Evolutionary conservation across 2,113 vertebrate genomes (phyloP), one percentile per base, ranked within the genome.

Genomic region (Amblyornis subalaris): DNA sequence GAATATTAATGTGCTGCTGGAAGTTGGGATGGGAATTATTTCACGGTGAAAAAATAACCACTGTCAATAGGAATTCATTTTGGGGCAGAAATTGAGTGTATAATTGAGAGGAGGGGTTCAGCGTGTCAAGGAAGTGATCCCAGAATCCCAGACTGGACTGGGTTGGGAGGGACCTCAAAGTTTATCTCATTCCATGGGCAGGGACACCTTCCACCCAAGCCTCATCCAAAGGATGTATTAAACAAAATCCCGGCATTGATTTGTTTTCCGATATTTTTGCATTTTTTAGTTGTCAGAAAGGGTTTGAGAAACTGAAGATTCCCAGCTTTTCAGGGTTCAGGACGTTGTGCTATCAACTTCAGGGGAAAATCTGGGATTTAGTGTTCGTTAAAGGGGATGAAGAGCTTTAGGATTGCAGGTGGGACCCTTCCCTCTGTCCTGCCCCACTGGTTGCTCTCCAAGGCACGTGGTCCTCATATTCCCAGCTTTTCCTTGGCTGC

Each of bases 401-500:
- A n/a, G 61, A 69, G 28, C 53, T 17, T 22, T 9, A 6, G 45
- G 10, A 9, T 10, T 38, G n/a, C 8, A 13, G 21, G 23, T 1
- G 4, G 47, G 35, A 60, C 2, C 48, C 10, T 35, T 15, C 31
- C 6, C 3, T 47, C 6, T 13, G 21, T 48, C 69, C 94, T 53
- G 53, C 31, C 48, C 44, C n/a, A 7, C 42, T 42, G 42, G 42
- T 11, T 42, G 42, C 42, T 42, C 57, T 21, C 26, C 45, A 8
- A 7, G 78, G 38, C 38, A 8, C 24, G 1, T 4, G 2, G 15
- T 35, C 4, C 64, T 28, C 0, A 2, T 4, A 14, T 28, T 23
- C 33, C 55, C 23, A 10, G 42, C 12, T 74, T 45, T 58, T 2
- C 3, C 9, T 17, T 10, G 61, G 21, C 23, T 15, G 35, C 22